Evolutionary conservation across 2,888 invertebrate species (phyloP).

Genomic region (Neuroscelio doddi): DNA sequence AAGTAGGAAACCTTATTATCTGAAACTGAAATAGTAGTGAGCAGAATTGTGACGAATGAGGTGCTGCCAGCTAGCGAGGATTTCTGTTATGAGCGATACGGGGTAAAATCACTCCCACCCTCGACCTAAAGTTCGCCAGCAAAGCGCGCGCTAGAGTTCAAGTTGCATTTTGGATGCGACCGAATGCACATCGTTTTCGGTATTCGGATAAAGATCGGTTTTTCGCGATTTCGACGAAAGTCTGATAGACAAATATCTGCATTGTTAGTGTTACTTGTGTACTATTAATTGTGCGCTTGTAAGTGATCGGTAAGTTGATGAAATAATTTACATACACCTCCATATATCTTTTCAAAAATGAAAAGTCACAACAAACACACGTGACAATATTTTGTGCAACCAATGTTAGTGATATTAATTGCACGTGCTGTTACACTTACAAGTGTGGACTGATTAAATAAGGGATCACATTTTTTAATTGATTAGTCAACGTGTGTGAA

Average conservation of each 20-base stretch:
- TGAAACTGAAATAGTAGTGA: too few species aligned
- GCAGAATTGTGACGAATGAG: neutral
- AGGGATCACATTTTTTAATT: too few species aligned
- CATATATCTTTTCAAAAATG: too few species aligned
- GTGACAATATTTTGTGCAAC: too few species aligned
- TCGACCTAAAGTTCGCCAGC: conserved; percentile 40
- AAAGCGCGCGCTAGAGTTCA: conserved; percentile 69
- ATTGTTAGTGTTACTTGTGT: conserved; percentile 25
- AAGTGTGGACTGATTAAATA: too few species aligned
- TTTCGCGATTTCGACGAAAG: conserved; percentile 20
- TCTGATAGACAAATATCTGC: neutral
- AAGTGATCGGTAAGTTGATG: conserved; percentile 32
- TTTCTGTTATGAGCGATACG: conserved; percentile 3
- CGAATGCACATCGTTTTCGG: conserved; percentile 67
- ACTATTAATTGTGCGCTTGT: neutral
- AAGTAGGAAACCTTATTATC: too few species aligned
- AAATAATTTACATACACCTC: neutral
- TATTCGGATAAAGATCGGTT: conserved; percentile 33
- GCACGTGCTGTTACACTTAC: too few species aligned
- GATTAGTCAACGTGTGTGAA: too few species aligned
- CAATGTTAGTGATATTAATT: too few species aligned
- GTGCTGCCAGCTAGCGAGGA: conserved; percentile 18
- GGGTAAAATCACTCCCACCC: conserved; percentile 28
- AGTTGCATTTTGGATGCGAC: conserved; percentile 71
- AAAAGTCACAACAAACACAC: too few species aligned